Base-by-base conservation (phyloP, 2,888 invertebrate genomes). In the Dysmachus trigonus region DNA sequence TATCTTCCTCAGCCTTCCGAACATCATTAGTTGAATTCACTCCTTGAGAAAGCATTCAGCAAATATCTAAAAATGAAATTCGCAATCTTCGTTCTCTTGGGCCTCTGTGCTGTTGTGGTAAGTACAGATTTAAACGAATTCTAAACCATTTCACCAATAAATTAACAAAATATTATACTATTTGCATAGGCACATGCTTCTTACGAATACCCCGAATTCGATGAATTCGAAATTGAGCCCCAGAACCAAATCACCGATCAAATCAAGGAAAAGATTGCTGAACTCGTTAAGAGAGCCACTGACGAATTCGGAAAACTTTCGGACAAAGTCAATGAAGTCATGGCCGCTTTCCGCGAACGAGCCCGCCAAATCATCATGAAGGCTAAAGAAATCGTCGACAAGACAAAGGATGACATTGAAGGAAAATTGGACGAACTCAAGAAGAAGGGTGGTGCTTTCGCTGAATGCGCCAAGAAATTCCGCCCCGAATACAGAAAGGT, bases 41-140 rank as follows among this genome's bases (percentile, higher is more conserved):
- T 62, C 22, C 62, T 62, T 62, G 62, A 10, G 2, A 18, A 27
- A 62, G 62, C 27, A 62, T 62, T 62, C 62, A 62, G 62, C 27
- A 62, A n/a, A 62, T 10, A 18, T 4, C 62, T 27, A 62, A 87
- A 87, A 51, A 87, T 87, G 87, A 87, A 86, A 85, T 87, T 87
- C 84, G 81, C 86, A 22, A 72, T 85, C 13, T 18, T 85, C 62
- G 73, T 87, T 13, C 53, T 87, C 47, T 85, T 87, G 72, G 87
- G 85, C 47, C 33, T 87, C 77, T 41, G 82, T 38, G 87, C 87
- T 38, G 8, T 86, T 51, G 31, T 74, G 8, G 87, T 87, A 83
- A 86, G 86, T 73, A 27, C 31, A 73, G n/a, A 73, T 7, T 73
- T n/a, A 1, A 13, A 10, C 8, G 1, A 22, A 10, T 7, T 18